Base-by-base conservation (phyloP, 2,888 invertebrate species). In the Cephus spinipes region DNA sequence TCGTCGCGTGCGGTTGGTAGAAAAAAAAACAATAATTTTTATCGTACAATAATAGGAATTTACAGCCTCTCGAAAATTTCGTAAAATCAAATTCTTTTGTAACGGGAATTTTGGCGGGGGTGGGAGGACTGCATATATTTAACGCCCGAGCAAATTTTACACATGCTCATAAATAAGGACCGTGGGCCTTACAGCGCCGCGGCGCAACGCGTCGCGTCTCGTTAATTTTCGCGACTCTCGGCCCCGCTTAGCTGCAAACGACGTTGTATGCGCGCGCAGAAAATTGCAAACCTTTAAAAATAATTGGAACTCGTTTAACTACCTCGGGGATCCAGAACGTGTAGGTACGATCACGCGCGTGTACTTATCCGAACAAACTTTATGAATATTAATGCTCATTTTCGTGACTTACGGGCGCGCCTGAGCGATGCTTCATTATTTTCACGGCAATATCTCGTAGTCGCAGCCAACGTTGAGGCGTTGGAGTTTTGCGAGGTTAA, bases 361-460 rank as follows among this genome's bases (percentile, higher is more conserved):
- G 78, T 79, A 77, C 81, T 68, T 79, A 80, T 78, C 79, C 81
- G 79, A 81, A 77, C 75, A 75, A 81, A 80, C 83, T 79, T 83
- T 83, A 85, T 85, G 85, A 85, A 85, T 85, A 85, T 85, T 85
- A 84, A 85, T 85, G 83, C 82, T 82, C 81, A 82, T 84, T 85
- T 83, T 79, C 79, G 79, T 84, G 84, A 85, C 85, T 85, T 84
- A 85, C 83, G 81, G 73, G 77, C 73, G 69, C 31, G 75, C 75
- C 79, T 79, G 77, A 79, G 77, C 79, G 78, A 73, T 73, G 79
- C 75, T 79, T 79, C 79, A 78, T 82, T 76, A 83, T 83, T 83
- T 81, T 55, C 76, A 71, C 75, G 55, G 75, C 75, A 55, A 36
- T 74, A 55, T 55, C 55, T 55, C 55, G 23, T 9, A 55, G 55